phyloP scores from a whole-genome alignment of 2,888 invertebrate genomes.

The Synanthedon andrenaeformis region DNA sequence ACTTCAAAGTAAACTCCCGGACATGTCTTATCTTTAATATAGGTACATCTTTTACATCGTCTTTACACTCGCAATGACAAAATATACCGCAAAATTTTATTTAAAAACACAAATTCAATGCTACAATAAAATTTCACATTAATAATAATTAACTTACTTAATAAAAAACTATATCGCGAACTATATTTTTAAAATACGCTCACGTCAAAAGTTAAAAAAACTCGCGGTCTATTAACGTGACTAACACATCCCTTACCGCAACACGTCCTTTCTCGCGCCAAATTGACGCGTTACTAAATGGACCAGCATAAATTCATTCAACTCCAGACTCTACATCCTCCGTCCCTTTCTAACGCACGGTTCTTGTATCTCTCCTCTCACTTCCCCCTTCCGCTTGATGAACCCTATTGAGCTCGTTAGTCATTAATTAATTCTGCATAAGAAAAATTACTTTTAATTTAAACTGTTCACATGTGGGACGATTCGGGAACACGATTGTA shows the following conservation, averaged over 20 bases:
- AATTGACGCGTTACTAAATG: slow-evolving; percentile 68
- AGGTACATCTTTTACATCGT: slow-evolving; percentile 11
- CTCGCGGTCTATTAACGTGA: slow-evolving; percentile 39
- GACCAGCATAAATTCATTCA: slow-evolving; percentile 69
- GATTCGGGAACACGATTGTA: slow-evolving; percentile 12
- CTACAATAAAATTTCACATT: not conserved
- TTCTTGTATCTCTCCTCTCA: slow-evolving; percentile 13
- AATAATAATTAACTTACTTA: not conserved
- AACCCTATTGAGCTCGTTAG: slow-evolving; percentile 70
- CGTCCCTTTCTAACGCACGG: slow-evolving; percentile 16
- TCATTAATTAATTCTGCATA: slow-evolving; percentile 71
- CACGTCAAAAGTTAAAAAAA: slow-evolving; percentile 17
- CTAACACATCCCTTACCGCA: slow-evolving; percentile 11
- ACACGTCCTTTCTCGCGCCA: slow-evolving; percentile 61
- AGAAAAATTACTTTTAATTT: slow-evolving; percentile 69
- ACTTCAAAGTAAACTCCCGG: slow-evolving; percentile 39
- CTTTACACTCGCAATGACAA: slow-evolving; percentile 2
- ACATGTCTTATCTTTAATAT: slow-evolving; percentile 48
- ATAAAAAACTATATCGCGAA: not conserved
- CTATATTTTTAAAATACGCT: not conserved
- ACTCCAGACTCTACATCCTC: slow-evolving; percentile 46
- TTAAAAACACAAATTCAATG: not conserved
- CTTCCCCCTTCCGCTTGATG: slow-evolving; percentile 63
- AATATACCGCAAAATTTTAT: not conserved
- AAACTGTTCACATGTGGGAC: slow-evolving; percentile 60